Conservation (phyloP, 2,888 invertebrate genomes). For the Chaetogeoica ovagalla region DNA sequence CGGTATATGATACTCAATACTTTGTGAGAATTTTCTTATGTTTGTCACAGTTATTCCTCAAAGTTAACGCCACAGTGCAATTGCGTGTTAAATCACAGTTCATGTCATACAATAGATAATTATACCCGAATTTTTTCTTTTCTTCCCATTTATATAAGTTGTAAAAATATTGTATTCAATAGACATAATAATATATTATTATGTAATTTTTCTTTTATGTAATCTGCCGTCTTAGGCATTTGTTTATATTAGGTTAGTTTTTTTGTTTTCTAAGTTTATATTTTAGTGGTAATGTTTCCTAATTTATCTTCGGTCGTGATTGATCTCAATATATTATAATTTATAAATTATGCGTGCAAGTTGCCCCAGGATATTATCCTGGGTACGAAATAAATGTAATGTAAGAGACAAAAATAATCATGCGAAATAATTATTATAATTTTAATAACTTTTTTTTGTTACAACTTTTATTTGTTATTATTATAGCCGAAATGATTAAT, state of each 20-base stretch:
- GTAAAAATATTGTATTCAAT: too few species aligned
- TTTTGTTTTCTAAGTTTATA: conserved; percentile 12
- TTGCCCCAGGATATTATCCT: neutral
- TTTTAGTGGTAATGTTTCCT: conserved; percentile 51
- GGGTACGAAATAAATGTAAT: neutral
- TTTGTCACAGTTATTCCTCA: too few species aligned
- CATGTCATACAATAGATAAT: too few species aligned
- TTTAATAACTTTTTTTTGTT: neutral
- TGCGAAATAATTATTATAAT: neutral
- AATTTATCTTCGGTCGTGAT: conserved; percentile 41
- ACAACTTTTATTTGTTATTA: neutral
- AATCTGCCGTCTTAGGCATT: too few species aligned
- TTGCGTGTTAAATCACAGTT: too few species aligned
- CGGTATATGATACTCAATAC: too few species aligned
- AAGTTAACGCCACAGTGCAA: too few species aligned
- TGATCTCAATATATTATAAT: conserved; percentile 47
- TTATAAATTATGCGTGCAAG: conserved; percentile 1
- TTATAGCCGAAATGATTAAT: neutral
- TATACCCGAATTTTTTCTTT: too few species aligned
- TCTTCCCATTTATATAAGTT: too few species aligned
- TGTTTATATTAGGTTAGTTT: neutral
- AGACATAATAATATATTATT: too few species aligned
- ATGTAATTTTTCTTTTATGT: too few species aligned
- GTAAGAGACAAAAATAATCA: neutral
- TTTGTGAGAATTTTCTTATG: too few species aligned